Evolutionary conservation across 2,797 vertebrate species (phyloP), one percentile per base, ranked within the genome.

Genomic region (Ctenochaetus hawaiiensis): DNA sequence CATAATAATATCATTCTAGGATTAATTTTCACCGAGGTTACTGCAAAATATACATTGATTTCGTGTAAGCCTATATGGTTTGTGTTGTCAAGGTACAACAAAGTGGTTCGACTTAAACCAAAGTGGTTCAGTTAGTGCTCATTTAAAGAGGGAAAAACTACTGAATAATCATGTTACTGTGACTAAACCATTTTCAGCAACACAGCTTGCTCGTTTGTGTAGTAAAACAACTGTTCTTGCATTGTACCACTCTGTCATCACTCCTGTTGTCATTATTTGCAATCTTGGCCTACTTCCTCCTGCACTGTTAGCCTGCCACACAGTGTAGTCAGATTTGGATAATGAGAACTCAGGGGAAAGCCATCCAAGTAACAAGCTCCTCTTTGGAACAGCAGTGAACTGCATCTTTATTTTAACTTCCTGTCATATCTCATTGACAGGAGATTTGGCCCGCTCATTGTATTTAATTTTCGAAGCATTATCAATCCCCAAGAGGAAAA

Each of bases 261-360:
- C 20, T 54, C 4, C 11, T 56, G 44, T 75, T 66, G 14, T 78
- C 65, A 59, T 53, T 30, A 67, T 70, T 82, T 80, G 41, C 51
- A 60, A 43, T 45, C 51, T 81, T 79, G 59, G 62, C 68, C 63
- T 62, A 79, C 66, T 81, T 77, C 62, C 17, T 53, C 49, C 51
- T 51, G 48, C 60, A 64, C 30, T 37, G 41, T 72, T 41, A 67
- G n/a, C 10, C 39, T 65, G 56, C 12, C 10, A 51, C 17, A 60
- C 58, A 65, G 11, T 63, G 30, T 49, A 37, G 49, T 68, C 57
- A 66, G 56, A 59, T 59, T 57, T 58, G 56, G 22, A 68, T 82
- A 75, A 81, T 79, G 77, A 89, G 77, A 86, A 60, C 83, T 78
- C 85, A 44, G 41, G 60, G 72, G 79, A 72, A 58, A 68, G 34